Conservation (phyloP, 2,113 vertebrate species). For the Calidris pygmaea region DNA sequence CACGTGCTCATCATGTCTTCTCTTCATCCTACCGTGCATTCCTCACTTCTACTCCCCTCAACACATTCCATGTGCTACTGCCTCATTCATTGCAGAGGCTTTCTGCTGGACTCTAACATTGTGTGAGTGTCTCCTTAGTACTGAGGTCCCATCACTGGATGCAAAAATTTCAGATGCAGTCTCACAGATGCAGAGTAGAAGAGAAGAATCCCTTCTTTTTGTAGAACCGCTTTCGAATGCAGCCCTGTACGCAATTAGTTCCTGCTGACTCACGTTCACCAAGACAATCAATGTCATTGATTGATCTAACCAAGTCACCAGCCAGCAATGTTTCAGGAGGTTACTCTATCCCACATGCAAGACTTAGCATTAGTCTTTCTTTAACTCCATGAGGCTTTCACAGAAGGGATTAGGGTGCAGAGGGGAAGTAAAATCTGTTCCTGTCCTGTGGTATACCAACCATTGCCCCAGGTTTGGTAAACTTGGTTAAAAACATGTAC, state of each 20-base stretch:
- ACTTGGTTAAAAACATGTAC: background rate
- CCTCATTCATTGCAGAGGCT: background rate
- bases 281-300: background rate
- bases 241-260: background rate
- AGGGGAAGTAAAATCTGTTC: background rate
- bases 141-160: background rate
- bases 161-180: background rate
- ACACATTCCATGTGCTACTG: background rate
- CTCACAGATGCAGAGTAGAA: background rate
- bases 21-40: background rate
- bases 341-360: background rate
- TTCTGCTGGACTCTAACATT: background rate
- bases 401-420: background rate
- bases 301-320: background rate
- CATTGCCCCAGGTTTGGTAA: accelerated
- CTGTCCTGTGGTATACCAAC: background rate
- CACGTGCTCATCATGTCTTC: background rate
- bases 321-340: background rate
- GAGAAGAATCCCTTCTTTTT: background rate
- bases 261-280: background rate
- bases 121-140: no score
- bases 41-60: background rate
- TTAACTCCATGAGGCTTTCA: background rate
- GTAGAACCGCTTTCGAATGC: background rate
- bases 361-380: background rate